phyloP scores from a whole-genome alignment of 2,888 invertebrate genomes.

The Lordiphosa fenestrarum region DNA sequence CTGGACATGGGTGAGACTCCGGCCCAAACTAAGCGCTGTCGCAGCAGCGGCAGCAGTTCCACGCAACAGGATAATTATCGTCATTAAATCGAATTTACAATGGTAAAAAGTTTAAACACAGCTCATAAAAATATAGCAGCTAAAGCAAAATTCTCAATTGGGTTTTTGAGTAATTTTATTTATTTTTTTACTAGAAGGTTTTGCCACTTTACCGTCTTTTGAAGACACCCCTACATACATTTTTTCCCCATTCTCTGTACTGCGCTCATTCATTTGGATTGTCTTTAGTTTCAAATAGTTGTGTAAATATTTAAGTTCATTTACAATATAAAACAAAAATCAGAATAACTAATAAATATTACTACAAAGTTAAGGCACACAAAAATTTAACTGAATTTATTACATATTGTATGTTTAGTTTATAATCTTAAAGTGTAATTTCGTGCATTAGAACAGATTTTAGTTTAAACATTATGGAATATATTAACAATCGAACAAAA shows the following conservation, averaged over 20 bases:
- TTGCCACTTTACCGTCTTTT: constrained; percentile 72
- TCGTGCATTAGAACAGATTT: constrained; percentile 53
- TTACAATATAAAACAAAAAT: not conserved
- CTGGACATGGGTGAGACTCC: constrained; percentile 80
- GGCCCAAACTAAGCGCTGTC: constrained; percentile 78
- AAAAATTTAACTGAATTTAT: constrained; percentile 62
- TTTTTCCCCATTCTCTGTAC: constrained; percentile 25
- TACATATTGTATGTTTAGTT: constrained; percentile 67
- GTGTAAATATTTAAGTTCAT: constrained; percentile 68
- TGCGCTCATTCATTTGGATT: constrained; percentile 8
- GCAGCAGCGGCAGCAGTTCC: constrained; percentile 78
- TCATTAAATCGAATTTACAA: constrained; percentile 77
- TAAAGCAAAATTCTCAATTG: constrained; percentile 37
- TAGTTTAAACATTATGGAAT: constrained; percentile 37
- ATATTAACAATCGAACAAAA: constrained; percentile 29
- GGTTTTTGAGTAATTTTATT: constrained; percentile 34
- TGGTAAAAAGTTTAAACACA: constrained; percentile 19
- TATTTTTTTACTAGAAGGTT: constrained; percentile 47
- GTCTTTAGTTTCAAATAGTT: constrained; percentile 17
- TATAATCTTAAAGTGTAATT: constrained; percentile 43
- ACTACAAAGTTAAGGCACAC: constrained; percentile 41
- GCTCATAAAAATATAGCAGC: constrained; percentile 26
- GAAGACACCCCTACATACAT: constrained; percentile 51
- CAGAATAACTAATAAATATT: too few relatives aligned
- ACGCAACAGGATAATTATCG: constrained; percentile 78